Evolutionary conservation across 2,888 invertebrate species (phyloP).

Genomic region (Hesperia comma): DNA sequence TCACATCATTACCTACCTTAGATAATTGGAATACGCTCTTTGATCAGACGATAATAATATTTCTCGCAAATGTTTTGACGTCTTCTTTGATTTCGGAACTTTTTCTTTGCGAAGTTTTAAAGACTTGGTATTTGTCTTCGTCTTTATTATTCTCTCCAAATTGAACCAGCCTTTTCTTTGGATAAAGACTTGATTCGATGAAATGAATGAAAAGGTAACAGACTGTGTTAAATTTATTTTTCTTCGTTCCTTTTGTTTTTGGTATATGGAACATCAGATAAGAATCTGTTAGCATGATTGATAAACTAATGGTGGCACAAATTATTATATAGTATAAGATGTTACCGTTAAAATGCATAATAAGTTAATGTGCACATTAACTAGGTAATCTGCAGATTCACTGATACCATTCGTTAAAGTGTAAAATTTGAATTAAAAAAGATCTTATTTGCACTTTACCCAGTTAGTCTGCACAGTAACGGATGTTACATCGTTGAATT

Average conservation of each 20-base stretch:
- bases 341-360: too few species aligned
- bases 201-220: not conserved
- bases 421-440: too few species aligned
- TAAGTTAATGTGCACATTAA: too few species aligned
- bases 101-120: conserved; percentile 13
- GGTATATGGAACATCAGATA: too few species aligned
- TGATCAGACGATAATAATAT: conserved; percentile 15
- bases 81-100: not conserved
- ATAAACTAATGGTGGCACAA: too few species aligned
- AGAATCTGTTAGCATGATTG: too few species aligned
- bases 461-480: too few species aligned
- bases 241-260: not conserved
- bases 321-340: too few species aligned
- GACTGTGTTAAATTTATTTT: not conserved
- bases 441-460: too few species aligned
- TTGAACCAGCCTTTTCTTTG: conserved; percentile 1
- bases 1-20: not conserved
- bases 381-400: too few species aligned
- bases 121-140: conserved; percentile 17
- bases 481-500: too few species aligned
- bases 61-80: conserved; percentile 6
- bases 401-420: too few species aligned
- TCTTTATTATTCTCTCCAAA: conserved; percentile 10
- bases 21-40: conserved; percentile 4
- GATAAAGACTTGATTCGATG: not conserved